Conservation (phyloP, 92 coral and sea anemone genomes). For the Palythoa caribaeorum region DNA sequence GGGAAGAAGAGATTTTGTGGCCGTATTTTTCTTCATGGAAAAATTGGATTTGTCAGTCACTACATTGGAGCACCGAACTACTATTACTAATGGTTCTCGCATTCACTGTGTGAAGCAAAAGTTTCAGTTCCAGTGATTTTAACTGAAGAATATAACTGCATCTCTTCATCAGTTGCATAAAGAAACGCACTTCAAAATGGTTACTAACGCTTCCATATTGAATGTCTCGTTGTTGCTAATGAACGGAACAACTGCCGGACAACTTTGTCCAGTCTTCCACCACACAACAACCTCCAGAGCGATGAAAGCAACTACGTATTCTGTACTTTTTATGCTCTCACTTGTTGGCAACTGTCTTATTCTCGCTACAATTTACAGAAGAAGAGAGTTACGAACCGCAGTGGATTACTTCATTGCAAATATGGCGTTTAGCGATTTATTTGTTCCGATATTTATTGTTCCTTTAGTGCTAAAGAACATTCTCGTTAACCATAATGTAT, state of each 20-base stretch:
- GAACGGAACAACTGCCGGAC: background rate
- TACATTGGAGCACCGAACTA: too few species aligned
- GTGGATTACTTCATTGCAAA: slow-evolving; percentile 70
- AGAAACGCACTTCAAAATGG: background rate
- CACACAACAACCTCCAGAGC: slow-evolving; percentile 16
- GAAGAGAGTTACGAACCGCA: slow-evolving; percentile 58
- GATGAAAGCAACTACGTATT: slow-evolving; percentile 41
- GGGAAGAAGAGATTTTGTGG: too few species aligned
- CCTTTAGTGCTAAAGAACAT: slow-evolving; percentile 51
- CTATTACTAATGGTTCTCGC: too few species aligned
- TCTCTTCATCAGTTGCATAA: too few species aligned
- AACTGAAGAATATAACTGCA: too few species aligned
- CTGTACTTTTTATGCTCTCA: slow-evolving; percentile 48
- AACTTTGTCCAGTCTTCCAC: background rate
- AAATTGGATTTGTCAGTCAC: too few species aligned
- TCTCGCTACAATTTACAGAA: slow-evolving; percentile 48
- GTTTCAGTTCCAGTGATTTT: too few species aligned
- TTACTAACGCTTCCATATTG: background rate
- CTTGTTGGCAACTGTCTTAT: slow-evolving; percentile 71
- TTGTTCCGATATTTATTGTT: slow-evolving; percentile 52
- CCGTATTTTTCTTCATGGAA: too few species aligned
- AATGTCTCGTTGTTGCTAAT: background rate
- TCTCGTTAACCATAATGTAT: slow-evolving; percentile 23
- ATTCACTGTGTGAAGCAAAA: too few species aligned
- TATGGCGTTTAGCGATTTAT: slow-evolving; percentile 72